Base-by-base conservation (phyloP, 2,888 invertebrate genomes). In the Actias luna region DNA sequence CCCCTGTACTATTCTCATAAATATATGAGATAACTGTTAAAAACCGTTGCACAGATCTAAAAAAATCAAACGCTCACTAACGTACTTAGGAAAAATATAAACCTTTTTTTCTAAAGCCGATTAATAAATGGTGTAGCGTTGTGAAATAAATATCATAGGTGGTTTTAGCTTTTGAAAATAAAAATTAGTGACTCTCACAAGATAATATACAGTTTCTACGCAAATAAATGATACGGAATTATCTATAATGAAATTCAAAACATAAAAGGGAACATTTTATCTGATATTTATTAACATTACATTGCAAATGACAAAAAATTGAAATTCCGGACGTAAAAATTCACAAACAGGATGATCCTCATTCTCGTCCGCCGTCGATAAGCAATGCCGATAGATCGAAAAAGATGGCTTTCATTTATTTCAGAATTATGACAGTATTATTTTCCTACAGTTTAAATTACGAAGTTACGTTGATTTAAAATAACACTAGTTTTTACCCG, bases 281-380 rank as follows among this genome's bases (percentile, higher is more conserved):
- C 70, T 65, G 73, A 77, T 80, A 84, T 83, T 83, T 83, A 84
- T 84, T 80, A 79, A 74, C 74, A 76, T 79, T 79, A 84, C 79
- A 81, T 80, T 73, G 78, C 73, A 76, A 76, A 76, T 78, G 80
- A 84, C 82, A 83, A 82, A 80, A n/a, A 82, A 82, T 83, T 83
- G 82, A 83, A 84, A 85, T 85, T 85, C 79, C 77, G 72, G 79
- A 84, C 83, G 84, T 84, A 84, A 1, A 85, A 83, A 76, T 84
- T 83, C 83, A 83, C 79, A 84, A 83, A 74, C 77, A 78, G 74
- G 75, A 79, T 76, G 16, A 25, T 73, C 18, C 42, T 8, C 42
- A 8, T 18, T 18, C n/a, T 18, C 8, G 42, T 42, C 7, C 42
- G 8, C 2, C 78, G 83, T 80, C 83, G 79, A 80, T 81, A 78